A percentile compares a stretch with the other conserved stretches of the same genome.
Conservation (phyloP, 1,140 invertebrate genomes). For the Pectinophora gossypiella region DNA sequence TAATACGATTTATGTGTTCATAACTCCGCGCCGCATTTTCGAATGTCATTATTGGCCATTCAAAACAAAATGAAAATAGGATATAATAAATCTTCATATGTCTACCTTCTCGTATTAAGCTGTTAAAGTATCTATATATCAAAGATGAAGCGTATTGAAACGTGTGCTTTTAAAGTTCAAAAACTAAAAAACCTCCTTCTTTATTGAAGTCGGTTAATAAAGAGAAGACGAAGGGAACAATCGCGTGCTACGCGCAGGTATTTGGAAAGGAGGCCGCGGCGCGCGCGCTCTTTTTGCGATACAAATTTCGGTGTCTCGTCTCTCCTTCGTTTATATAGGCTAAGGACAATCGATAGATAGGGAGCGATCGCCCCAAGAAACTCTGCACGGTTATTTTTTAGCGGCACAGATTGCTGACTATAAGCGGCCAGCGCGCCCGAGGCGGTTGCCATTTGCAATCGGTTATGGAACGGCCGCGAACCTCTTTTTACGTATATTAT, state of each 20-base stretch:
- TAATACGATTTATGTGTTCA: conserved; percentile 9
- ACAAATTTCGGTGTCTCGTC: conserved; percentile 41
- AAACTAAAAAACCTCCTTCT: not conserved
- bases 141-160: too few relatives aligned
- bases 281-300: conserved; percentile 42
- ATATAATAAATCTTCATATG: not conserved
- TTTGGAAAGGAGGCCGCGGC: conserved; percentile 37
- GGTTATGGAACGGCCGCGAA: conserved; percentile 66
- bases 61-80: not conserved
- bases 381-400: conserved; percentile 66
- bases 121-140: too few relatives aligned
- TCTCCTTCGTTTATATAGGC: conserved; percentile 39
- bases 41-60: not conserved
- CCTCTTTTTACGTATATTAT: conserved; percentile 72
- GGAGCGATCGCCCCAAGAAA: conserved; percentile 48
- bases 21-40: not conserved
- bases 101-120: too few relatives aligned
- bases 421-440: conserved; percentile 58
- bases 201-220: conserved; percentile 10
- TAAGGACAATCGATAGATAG: conserved; percentile 45
- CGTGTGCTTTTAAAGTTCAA: too few relatives aligned
- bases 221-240: conserved; percentile 8
- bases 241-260: conserved; percentile 41
- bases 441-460: conserved; percentile 71
- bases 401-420: conserved; percentile 62